Evolutionary conservation across 2,797 vertebrate species (phyloP), one percentile per base, ranked within the genome.

Genomic region (Heliangelus exortis): DNA sequence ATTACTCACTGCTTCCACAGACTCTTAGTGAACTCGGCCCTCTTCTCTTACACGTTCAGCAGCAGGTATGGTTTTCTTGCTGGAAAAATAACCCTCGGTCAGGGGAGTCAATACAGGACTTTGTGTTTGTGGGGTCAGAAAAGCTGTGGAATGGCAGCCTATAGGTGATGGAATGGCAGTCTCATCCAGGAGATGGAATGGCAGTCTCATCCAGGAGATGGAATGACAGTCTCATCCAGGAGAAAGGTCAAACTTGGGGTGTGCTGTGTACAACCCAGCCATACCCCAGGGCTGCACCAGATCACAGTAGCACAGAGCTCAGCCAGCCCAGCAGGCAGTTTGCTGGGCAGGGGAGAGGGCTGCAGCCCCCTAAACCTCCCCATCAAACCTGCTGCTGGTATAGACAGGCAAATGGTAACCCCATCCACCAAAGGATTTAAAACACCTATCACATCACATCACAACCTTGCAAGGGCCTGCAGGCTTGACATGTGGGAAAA

Each of bases 211-310:
- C 33, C 33, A 33, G 33, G 33, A 33, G 33, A 33, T 33, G 33
- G 33, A 33, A 33, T 33, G 33, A 33, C 33, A 33, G 34, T 36
- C 34, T 36, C 34, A 36, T 36, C 34, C 34, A 36, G 34, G 13
- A 71, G 21, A 72, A 77, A 77, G 15, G 28, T 34, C 19, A 67
- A 31, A 17, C 33, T 48, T 26, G 4, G 22, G 23, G 12, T 22
- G 3, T 0, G 0, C 23, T 4, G 18, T 13, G 7, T 36, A 33
- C 16, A 26, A 4, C 34, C 41, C 41, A 34, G 53, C 29, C n/a
- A 12, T 65, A 61, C 13, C 39, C 12, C 45, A 54, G 41, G 28
- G 26, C 26, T 79, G 48, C 0, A 2, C 29, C 33, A 76, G 26
- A 20, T 25, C 34, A 36, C 2, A 1, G 2, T 12, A 7, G 15